Percentiles rank a stretch among this genome's conserved stretches.
Conservation (phyloP, 2,888 invertebrate genomes). For the Nebria salina region DNA sequence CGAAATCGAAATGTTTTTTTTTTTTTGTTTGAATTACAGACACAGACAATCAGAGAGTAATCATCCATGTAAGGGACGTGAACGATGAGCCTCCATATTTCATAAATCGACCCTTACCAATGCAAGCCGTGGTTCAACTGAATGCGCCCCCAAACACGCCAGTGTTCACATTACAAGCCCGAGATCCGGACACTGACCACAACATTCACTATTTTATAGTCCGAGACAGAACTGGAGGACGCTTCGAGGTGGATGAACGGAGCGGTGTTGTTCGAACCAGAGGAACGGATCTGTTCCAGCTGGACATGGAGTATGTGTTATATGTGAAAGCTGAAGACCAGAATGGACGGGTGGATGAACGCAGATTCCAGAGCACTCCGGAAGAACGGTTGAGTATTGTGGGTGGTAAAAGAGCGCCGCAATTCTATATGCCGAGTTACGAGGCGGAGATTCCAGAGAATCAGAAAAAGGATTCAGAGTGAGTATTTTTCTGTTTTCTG, state of each 20-base stretch:
- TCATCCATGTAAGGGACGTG: constrained; percentile 93
- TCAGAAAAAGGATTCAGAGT: constrained; percentile 97
- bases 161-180: constrained; percentile 95
- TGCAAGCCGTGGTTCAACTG: constrained; percentile 96
- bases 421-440: constrained; percentile 96
- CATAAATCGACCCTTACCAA: constrained; percentile 95
- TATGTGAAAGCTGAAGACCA: constrained; percentile 97
- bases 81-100: constrained; percentile 98
- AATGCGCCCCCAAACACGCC: constrained; percentile 96
- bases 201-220: constrained; percentile 97
- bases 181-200: constrained; percentile 96
- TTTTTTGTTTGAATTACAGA: constrained; percentile 67
- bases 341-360: constrained; percentile 91
- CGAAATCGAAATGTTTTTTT: not conserved
- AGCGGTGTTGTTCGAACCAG: constrained; percentile 92
- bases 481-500: constrained; percentile 62
- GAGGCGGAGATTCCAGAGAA: constrained; percentile 97
- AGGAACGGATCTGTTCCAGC: constrained; percentile 90
- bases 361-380: constrained; percentile 88
- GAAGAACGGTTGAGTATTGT: constrained; percentile 93
- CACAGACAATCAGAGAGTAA: constrained; percentile 94
- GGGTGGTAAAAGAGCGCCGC: constrained; percentile 97
- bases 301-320: constrained; percentile 96
- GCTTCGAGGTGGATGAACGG: constrained; percentile 87
- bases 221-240: constrained; percentile 79